Base-by-base conservation (phyloP, 2,888 invertebrate genomes). In the Macrosiphum euphorbiae region DNA sequence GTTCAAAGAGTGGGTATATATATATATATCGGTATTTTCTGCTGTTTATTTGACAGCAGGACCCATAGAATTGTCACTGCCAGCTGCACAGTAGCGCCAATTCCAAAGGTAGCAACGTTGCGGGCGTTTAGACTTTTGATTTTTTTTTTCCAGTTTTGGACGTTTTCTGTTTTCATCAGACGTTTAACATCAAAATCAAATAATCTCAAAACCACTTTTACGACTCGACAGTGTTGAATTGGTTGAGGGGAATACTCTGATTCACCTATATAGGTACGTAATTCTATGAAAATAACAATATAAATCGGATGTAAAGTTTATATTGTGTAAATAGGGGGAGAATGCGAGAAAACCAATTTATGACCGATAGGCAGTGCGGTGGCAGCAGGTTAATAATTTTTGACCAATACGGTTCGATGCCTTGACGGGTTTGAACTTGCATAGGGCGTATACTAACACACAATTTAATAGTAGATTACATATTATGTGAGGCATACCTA, bases 61-160 rank as follows among this genome's bases (percentile, higher is more conserved):
- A n/a, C 86, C 91, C 16, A 55, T 58, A 47, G 44, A 47, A 92
- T 92, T 92, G 91, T 92, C 91, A 92, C 86, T 87, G 86, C 86
- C 91, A 61, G 55, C 52, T 20, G 90, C 26, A 58, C 58, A 55
- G 58, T 41, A 41, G 13, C 44, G 44, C 13, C 35, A 88, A 86
- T 78, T 78, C 78, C n/a, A 61, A 90, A 90, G n/a, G 91, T 58
- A 58, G 28, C 47, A 86, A 13, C 47, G 7, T 1, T 7, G 28
- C 44, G 85, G 44, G 44, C 20, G n/a, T 90, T 47, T 50, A 58
- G 44, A 91, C 52, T 41, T 88, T 67, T 61, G 44, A 50, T 28
- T 90, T 90, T 91, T 44, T 91, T 90, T 91, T 92, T 86, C 61
- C 61, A 35, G 11, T 20, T 61, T 10, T 47, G n/a, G 58, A 47